A percentile compares a stretch with the other conserved stretches of the same genome.
Conservation (phyloP, 2,113 vertebrate species). For the Leucosticte australis region DNA sequence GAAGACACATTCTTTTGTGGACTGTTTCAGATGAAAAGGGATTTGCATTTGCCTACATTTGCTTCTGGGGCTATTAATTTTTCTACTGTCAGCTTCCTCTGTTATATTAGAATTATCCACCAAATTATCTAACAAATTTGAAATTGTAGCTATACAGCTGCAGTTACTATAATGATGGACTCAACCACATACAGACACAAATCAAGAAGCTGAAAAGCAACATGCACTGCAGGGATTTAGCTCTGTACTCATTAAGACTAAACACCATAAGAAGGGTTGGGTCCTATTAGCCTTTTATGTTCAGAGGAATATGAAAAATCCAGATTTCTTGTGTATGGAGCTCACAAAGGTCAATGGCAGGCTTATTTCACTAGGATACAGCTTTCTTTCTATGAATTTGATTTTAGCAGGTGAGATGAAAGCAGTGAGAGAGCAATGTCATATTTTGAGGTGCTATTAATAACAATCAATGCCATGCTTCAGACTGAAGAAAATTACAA, state of each 20-base stretch:
- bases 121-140: not conserved
- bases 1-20: not conserved
- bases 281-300: not conserved
- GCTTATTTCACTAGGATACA: not conserved
- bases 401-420: not conserved
- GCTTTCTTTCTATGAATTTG: not conserved
- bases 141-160: not conserved
- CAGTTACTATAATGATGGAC: not conserved
- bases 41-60: not conserved
- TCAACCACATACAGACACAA: not conserved
- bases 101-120: not conserved
- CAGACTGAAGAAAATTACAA: not conserved
- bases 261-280: not conserved
- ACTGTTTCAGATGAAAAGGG: not conserved
- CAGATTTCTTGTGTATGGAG: not conserved
- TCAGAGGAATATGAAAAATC: not conserved
- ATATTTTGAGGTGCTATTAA: not conserved
- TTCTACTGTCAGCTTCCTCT: not conserved
- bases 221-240: not conserved
- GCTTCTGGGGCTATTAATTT: not conserved
- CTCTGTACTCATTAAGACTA: not conserved
- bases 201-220: not conserved
- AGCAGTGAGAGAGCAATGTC: not conserved
- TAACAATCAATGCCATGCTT: not conserved
- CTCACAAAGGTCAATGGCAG: not conserved